Base-by-base conservation (phyloP, 2,113 vertebrate species). In the Percopsis transmontana region DNA sequence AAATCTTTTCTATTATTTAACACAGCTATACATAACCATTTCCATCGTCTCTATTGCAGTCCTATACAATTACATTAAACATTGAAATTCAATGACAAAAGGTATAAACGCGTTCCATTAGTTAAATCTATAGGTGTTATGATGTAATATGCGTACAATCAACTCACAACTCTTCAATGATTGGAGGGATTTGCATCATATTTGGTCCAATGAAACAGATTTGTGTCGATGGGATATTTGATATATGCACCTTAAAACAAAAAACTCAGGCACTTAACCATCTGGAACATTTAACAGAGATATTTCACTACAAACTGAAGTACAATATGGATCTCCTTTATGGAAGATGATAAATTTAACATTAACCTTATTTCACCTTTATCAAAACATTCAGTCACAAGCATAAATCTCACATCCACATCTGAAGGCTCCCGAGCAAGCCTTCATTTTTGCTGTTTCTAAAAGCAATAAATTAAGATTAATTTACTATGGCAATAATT, bases 261-360 rank as follows among this genome's bases (percentile, higher is more conserved):
- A 74, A 80, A 70, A 67, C 57, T 51, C 66, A 87, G 86, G 85
- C 87, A 89, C 82, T 87, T 87, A 66, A 69, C 80, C 54, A 77
- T 72, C 48, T 54, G 14, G 16, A 41, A 54, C 8, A 18, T 33
- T 5, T n/a, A 47, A 68, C 14, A 2, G n/a, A 33, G 41, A 55
- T 20, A 9, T 20, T 5, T 54, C 15, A 23, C n/a, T 66, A 14
- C n/a, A 45, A 12, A 4, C 9, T 14, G 33, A 58, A 19, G 2
- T 40, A 62, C 74, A 62, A 59, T 40, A 51, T 60, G 27, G 15
- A 85, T 74, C 55, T 57, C 59, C 58, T 39, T 48, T 8, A 66
- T 23, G 44, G 44, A 42, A 2, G 2, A 11, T 61, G 47, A 79
- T 19, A 16, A 14, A 66, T 48, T 13, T 15, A 42, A 16, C 18